Evolutionary conservation across 37 sponge, comb jelly and placozoan species (phyloP).

Genomic region (Beroe forskalii): DNA sequence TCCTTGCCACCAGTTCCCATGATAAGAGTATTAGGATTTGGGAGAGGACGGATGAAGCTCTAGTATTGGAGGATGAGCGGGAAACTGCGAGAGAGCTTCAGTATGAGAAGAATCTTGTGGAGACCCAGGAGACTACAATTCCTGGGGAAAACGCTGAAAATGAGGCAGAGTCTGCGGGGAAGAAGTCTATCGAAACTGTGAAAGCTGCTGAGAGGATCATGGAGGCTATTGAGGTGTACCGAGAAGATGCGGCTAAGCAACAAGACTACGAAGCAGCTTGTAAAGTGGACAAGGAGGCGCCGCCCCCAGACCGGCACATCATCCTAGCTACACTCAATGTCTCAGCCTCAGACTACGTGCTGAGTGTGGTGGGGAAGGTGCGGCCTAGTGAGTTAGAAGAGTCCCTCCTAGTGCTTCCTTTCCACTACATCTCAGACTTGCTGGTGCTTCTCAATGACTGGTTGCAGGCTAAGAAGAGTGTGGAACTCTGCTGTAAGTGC

Average conservation of each 20-base stretch:
- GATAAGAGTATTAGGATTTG: conserved; percentile 85
- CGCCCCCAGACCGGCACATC: conserved; percentile 73
- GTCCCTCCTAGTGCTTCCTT: conserved; percentile 86
- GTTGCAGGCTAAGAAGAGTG: conserved; percentile 66
- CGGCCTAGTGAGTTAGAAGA: conserved; percentile 89
- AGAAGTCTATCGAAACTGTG: conserved; percentile 76
- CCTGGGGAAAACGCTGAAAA: conserved; percentile 68
- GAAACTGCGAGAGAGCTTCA: conserved; percentile 71
- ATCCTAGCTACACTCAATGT: conserved; percentile 75
- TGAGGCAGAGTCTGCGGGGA: conserved; percentile 75
- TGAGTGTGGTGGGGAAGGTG: conserved; percentile 74
- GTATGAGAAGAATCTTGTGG: conserved; percentile 25
- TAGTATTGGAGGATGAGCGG: conserved; percentile 82
- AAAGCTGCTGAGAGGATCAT: conserved; percentile 86
- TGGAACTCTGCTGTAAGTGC: conserved; percentile 80
- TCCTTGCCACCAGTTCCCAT: conserved; percentile 88
- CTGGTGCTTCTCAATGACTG: conserved; percentile 70
- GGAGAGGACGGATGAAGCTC: conserved; percentile 84
- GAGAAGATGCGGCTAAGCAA: conserved; percentile 71
- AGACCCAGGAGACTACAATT: conserved; percentile 43
- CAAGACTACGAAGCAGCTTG: conserved; percentile 68
- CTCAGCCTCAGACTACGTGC: conserved; percentile 68
- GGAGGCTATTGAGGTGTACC: conserved; percentile 79
- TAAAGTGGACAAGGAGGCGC: conserved; percentile 67
- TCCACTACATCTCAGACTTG: conserved; percentile 72